Evolutionary conservation across 1,140 invertebrate species (phyloP).

Genomic region (Aphelinus certus): DNA sequence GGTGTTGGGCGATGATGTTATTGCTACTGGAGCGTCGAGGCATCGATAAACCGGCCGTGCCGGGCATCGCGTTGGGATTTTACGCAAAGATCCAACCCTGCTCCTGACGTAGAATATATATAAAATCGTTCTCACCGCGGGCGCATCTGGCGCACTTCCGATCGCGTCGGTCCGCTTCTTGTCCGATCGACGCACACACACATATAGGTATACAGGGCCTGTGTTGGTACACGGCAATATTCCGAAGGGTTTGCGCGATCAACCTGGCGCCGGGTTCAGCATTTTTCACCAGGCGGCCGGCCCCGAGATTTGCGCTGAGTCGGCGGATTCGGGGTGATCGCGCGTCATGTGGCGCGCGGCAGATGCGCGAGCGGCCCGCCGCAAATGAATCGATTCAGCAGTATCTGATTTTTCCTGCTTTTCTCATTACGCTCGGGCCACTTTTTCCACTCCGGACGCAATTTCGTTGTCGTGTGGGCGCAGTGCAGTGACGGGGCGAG

Average conservation of each 20-base stretch:
- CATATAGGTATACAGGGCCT: neutral
- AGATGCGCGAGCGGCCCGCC: constrained; percentile 5
- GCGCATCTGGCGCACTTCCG: neutral
- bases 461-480: neutral
- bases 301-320: constrained; percentile 32
- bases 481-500: too few relatives aligned
- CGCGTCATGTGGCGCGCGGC: constrained; percentile 9
- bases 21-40: too few relatives aligned
- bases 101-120: too few relatives aligned
- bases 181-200: neutral
- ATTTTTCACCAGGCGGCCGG: constrained; percentile 14
- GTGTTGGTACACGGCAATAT: neutral
- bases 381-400: constrained; percentile 33
- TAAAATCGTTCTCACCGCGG: too few relatives aligned
- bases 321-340: neutral
- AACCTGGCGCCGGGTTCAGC: constrained; percentile 14
- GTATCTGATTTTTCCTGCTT: constrained; percentile 33
- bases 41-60: too few relatives aligned
- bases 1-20: too few relatives aligned
- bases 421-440: constrained; percentile 13
- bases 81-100: too few relatives aligned
- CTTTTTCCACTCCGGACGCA: neutral
- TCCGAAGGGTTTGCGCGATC: neutral
- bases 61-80: too few relatives aligned
- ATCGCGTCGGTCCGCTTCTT: neutral